phyloP scores from a whole-genome alignment of 2,113 vertebrate genomes.

The Numenius arquata region DNA sequence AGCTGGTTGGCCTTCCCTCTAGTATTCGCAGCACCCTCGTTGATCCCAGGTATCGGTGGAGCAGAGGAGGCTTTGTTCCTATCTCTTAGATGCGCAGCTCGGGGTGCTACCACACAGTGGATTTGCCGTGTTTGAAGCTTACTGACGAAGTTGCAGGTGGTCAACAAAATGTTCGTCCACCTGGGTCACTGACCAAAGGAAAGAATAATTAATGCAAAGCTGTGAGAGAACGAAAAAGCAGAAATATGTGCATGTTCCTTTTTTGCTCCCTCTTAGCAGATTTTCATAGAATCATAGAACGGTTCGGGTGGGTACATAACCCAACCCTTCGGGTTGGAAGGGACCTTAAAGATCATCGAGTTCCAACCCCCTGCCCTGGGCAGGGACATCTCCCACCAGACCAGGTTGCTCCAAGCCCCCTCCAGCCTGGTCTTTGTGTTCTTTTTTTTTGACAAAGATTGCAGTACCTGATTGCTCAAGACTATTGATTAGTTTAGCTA shows the following conservation, averaged over 20 bases:
- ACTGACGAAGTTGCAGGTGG: neutral
- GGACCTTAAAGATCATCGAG: no score
- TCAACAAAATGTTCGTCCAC: neutral
- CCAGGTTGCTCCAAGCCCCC: no score
- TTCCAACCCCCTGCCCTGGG: no score
- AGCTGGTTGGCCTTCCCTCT: neutral
- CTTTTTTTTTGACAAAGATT: neutral
- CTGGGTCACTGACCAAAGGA: neutral
- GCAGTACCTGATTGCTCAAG: neutral
- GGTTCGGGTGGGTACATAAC: no score
- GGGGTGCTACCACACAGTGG: neutral
- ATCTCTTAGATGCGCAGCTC: neutral
- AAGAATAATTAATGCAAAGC: neutral
- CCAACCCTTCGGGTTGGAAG: no score
- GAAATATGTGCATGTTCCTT: neutral
- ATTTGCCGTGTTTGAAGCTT: neutral
- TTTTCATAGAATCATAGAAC: neutral
- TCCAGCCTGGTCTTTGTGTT: neutral
- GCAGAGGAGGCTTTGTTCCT: neutral
- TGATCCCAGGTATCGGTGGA: neutral
- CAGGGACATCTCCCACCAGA: no score
- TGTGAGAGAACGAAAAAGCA: neutral
- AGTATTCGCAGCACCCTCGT: neutral
- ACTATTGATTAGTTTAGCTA: neutral
- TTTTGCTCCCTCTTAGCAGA: neutral